Evolutionary conservation across 2,888 invertebrate species (phyloP), one percentile per base, ranked within the genome.

Genomic region (Amaurobius ferox): DNA sequence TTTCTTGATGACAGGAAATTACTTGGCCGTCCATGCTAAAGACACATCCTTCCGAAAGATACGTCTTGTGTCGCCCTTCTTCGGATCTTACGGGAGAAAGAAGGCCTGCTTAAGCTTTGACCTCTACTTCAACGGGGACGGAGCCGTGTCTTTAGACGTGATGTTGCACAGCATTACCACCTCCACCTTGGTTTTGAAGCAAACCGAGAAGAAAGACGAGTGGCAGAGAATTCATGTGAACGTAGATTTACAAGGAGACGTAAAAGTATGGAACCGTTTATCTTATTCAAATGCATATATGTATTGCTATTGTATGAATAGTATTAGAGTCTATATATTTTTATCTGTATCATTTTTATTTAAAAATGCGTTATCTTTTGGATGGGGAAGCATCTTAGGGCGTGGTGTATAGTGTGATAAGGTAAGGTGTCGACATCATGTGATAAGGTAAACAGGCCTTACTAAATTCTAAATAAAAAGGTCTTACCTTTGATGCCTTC

Each of bases 91-190:
- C 29, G 87, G 83, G 0, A 73, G 83, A 61, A 83, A 83, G 55
- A 74, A 55, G 23, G 87, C 73, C 2, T 87, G 87, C 35, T 61
- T 87, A 40, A 71, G 67, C 9, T 83, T 87, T 44, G 87, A 87
- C 23, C n/a, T 71, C 7, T 87, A 61, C 71, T 73, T 87, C 73
- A 35, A 79, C 23, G 87, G 87, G 1, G 74, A 62, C 3, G 87
- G 83, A 16, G 87, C 40, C 2, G 67, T 72, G 0, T 66, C 79
- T 3, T 19, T 83, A 5, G 81, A 79, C 28, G 66, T 87, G 11
- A 61, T 71, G 76, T 39, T 79, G 9, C 83, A 87, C 62, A 66
- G 29, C 61, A 74, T 71, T 32, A 30, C 62, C 6, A 76, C 73
- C 1, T 79, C 83, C 0, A 83, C 64, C 0, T 30, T 79, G 0